These are phyloP conservation scores for Apamea sordens DNA, from an alignment of 2,888 invertebrate genomes.

Conservation along the genomic window DNA sequence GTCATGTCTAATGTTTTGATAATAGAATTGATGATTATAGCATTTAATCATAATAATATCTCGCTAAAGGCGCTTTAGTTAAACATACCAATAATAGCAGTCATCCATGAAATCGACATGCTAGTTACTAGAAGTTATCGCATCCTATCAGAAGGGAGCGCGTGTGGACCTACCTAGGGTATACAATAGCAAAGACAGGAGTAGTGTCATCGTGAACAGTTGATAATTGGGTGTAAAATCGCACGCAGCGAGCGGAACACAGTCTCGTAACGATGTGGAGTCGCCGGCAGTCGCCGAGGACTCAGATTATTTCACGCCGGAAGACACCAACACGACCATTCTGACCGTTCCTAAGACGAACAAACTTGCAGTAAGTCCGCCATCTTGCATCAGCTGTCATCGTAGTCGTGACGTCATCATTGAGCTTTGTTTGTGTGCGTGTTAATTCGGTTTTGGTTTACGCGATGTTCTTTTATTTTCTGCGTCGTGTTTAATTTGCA, in stretches of 20 bases:
- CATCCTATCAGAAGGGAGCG: slow-evolving; percentile 12
- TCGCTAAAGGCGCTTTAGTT: slow-evolving; percentile 6
- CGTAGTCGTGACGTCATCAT: slow-evolving; percentile 68
- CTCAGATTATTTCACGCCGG: slow-evolving; percentile 95
- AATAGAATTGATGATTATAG: background rate
- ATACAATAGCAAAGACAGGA: slow-evolving; percentile 16
- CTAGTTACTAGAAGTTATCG: slow-evolving; percentile 42
- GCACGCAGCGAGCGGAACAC: slow-evolving; percentile 73
- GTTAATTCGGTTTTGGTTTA: slow-evolving; percentile 70
- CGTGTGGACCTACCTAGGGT: background rate
- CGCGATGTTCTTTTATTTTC: slow-evolving; percentile 68
- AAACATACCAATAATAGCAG: slow-evolving; percentile 23
- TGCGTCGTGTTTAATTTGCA: slow-evolving; percentile 80
- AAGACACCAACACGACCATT: slow-evolving; percentile 93
- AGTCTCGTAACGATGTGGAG: slow-evolving; percentile 81
- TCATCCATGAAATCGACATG: slow-evolving; percentile 43
- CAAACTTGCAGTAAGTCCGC: slow-evolving; percentile 81
- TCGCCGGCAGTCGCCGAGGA: slow-evolving; percentile 91
- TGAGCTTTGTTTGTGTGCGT: slow-evolving; percentile 69
- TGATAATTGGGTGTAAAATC: slow-evolving; percentile 66
- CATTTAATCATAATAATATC: background rate
- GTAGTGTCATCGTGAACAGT: slow-evolving; percentile 48
- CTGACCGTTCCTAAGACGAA: slow-evolving; percentile 90
- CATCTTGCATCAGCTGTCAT: slow-evolving; percentile 68
- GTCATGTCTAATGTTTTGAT: background rate